Base-by-base conservation (phyloP, 2,888 invertebrate species). In the Fabriciana adippe region DNA sequence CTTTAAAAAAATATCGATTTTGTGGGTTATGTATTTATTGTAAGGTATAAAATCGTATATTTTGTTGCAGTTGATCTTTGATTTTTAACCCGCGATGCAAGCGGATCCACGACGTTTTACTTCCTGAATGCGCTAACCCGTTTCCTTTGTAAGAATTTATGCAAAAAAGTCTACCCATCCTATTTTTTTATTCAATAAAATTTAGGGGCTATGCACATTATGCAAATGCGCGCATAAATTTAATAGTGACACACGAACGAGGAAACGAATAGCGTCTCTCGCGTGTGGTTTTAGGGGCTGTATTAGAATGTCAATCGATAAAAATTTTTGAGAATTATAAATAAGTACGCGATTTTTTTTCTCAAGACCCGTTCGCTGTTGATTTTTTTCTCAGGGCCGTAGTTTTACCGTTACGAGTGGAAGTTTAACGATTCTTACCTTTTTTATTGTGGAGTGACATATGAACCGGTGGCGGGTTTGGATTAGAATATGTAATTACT, bases 91-190 rank as follows among this genome's bases (percentile, higher is more conserved):
- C 79, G 79, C 78, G 74, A 73, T 70, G 78, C 79, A 73, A 82
- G 75, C 86, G 86, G 88, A 90, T 89, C 88, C 83, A 82, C 87
- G 88, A 87, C 88, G 81, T 88, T 89, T 83, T 81, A 90, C 89
- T 92, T 92, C 92, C 92, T 90, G 89, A 88, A 90, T 86, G 85
- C 84, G 84, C 89, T 89, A 92, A 92, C 92, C 92, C 92, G 92
- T 92, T 93, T 90, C 92, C 87, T 92, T 92, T 92, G 92, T 90
- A 85, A 84, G 88, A 92, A 89, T 91, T 90, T 93, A 93, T 93
- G 93, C 93, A 93, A 93, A 93, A 92, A 93, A 90, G 90, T 88
- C 76, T 92, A 93, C 93, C 93, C 93, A 93, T 93, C 93, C 93
- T 93, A 93, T 93, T 93, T 93, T 92, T 93, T 93, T 90, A 90